Percentiles rank a stretch among this genome's conserved stretches.
Conservation (phyloP, 2,797 vertebrate species). For the Sciaenops ocellatus region DNA sequence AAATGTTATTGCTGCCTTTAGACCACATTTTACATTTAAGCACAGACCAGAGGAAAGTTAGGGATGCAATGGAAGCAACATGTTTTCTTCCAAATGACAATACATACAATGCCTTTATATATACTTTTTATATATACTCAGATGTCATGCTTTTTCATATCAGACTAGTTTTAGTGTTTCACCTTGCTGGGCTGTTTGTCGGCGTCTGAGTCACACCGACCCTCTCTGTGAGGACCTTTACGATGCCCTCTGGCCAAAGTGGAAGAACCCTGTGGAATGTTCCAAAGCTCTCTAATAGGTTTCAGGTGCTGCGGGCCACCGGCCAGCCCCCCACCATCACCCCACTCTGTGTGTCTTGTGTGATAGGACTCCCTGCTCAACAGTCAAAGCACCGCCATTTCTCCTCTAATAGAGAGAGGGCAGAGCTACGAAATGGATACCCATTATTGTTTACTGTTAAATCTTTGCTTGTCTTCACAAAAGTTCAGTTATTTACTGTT, state of each 20-base stretch:
- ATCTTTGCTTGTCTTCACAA: slow-evolving; percentile 14
- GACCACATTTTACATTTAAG: slow-evolving; percentile 35
- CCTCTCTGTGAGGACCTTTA: slow-evolving; percentile 85
- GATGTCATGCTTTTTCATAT: slow-evolving; percentile 29
- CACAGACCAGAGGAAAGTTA: slow-evolving; percentile 17
- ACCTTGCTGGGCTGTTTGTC: slow-evolving; percentile 74
- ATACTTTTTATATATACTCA: slow-evolving; percentile 1
- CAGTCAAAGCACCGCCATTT: slow-evolving; percentile 72
- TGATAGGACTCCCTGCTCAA: slow-evolving; percentile 71
- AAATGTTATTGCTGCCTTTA: slow-evolving; percentile 33
- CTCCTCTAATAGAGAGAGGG: slow-evolving; percentile 67
- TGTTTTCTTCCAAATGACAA: slow-evolving; percentile 42
- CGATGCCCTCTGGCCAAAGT: slow-evolving; percentile 86
- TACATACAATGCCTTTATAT: slow-evolving; percentile 5
- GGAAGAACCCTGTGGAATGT: slow-evolving; percentile 88
- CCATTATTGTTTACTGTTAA: slow-evolving; percentile 32
- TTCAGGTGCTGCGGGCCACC: slow-evolving; percentile 87
- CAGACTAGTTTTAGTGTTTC: slow-evolving; percentile 72
- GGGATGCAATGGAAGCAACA: slow-evolving; percentile 8
- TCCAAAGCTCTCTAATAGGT: slow-evolving; percentile 88
- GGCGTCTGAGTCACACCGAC: slow-evolving; percentile 63
- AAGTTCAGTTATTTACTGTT: not conserved
- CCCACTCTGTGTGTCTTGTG: slow-evolving; percentile 70
- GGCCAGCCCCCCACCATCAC: slow-evolving; percentile 77
- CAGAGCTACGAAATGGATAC: slow-evolving; percentile 57